These are phyloP conservation scores for Muricea muricata DNA, from an alignment of 92 coral and sea anemone species.

Conservation along the genomic window DNA sequence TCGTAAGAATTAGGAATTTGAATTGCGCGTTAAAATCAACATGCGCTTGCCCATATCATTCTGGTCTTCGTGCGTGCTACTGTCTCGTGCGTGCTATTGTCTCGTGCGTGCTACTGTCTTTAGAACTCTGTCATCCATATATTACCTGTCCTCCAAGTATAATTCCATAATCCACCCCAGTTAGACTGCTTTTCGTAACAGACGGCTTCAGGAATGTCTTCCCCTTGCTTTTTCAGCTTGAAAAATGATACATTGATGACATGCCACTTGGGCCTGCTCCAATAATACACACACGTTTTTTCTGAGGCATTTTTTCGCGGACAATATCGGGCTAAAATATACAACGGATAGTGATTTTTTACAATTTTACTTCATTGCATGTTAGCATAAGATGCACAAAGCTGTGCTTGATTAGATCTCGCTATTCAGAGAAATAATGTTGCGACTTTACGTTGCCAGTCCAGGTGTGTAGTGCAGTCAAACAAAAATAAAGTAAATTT, in stretches of 20 bases:
- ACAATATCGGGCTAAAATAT: not conserved
- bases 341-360: not conserved
- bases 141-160: constrained; percentile 70
- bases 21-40: too few relatives aligned
- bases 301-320: constrained; percentile 43
- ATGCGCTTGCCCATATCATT: too few relatives aligned
- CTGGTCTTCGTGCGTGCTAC: too few relatives aligned
- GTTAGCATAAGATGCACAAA: too few relatives aligned
- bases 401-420: too few relatives aligned
- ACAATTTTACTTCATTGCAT: too few relatives aligned
- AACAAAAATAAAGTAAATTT: too few relatives aligned
- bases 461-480: too few relatives aligned
- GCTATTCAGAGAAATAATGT: too few relatives aligned
- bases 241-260: constrained; percentile 64
- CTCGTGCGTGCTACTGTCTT: not conserved
- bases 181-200: constrained; percentile 69
- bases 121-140: constrained; percentile 19
- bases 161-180: constrained; percentile 75
- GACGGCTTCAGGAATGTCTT: constrained; percentile 67
- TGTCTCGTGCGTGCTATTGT: too few relatives aligned
- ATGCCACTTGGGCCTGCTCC: constrained; percentile 81
- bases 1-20: too few relatives aligned
- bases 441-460: too few relatives aligned
- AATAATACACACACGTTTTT: constrained; percentile 67
- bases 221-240: constrained; percentile 58